Evolutionary conservation across 2,888 invertebrate species (phyloP).

Genomic region (Drosophila yooni): DNA sequence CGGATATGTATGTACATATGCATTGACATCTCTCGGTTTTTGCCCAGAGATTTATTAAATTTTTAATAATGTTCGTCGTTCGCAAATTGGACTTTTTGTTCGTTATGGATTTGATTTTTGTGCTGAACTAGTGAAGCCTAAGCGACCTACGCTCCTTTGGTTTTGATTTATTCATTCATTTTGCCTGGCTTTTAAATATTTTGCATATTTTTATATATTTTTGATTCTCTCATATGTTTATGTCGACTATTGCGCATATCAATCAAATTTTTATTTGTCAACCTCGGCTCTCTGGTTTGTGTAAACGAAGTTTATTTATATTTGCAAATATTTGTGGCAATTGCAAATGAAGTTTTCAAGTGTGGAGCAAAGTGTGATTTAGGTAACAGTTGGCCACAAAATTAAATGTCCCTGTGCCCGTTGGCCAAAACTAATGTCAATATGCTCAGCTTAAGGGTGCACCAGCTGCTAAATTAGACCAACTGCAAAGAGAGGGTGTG

Average conservation of each 20-base stretch:
- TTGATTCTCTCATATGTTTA: conserved; percentile 31
- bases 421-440: conserved; percentile 54
- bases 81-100: conserved; percentile 15
- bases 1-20: neutral
- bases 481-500: conserved; percentile 33
- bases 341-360: conserved; percentile 19
- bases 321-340: conserved; percentile 47
- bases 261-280: conserved; percentile 55
- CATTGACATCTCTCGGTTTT: conserved; percentile 15
- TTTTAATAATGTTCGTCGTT: conserved; percentile 38
- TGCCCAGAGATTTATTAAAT: conserved; percentile 46
- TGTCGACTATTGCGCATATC: conserved; percentile 42
- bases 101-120: conserved; percentile 13
- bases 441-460: conserved; percentile 37
- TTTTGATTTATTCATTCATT: conserved; percentile 20
- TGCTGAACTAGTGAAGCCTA: conserved; percentile 16
- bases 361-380: neutral
- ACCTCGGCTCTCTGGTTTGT: conserved; percentile 7
- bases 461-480: conserved; percentile 51
- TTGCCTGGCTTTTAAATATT: conserved; percentile 30
- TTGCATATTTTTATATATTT: conserved; percentile 29
- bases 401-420: conserved; percentile 35
- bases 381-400: conserved; percentile 44
- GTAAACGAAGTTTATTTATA: conserved; percentile 7
- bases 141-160: conserved; percentile 8